phyloP scores from a whole-genome alignment of 2,888 invertebrate genomes.

The Punctoribates punctum region DNA sequence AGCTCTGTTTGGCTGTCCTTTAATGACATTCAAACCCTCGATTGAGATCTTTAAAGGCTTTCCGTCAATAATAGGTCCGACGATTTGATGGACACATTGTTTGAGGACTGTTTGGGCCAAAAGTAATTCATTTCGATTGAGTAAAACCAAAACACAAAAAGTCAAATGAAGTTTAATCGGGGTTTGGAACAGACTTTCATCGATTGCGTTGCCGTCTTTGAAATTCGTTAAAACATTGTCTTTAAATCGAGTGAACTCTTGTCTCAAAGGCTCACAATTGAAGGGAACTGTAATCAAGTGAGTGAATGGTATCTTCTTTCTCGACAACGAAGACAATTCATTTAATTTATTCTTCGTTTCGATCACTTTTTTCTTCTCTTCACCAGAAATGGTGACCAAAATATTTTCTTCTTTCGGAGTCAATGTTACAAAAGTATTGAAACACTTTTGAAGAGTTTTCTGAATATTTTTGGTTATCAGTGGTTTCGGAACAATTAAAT shows the following conservation, averaged over 20 bases:
- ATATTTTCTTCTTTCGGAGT: neutral
- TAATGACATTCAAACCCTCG: conserved; percentile 2
- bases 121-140: conserved; percentile 70
- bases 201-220: conserved; percentile 62
- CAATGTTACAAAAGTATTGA: no score
- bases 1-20: neutral
- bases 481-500: neutral
- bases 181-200: conserved; percentile 68
- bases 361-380: conserved; percentile 7
- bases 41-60: neutral
- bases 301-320: conserved; percentile 68
- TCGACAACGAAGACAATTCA: conserved; percentile 63
- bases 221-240: conserved; percentile 52
- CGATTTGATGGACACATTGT: neutral
- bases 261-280: conserved; percentile 60
- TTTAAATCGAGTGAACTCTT: conserved; percentile 67
- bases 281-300: conserved; percentile 83
- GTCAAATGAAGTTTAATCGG: conserved; percentile 77
- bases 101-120: conserved; percentile 63
- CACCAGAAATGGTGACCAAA: neutral
- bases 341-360: conserved; percentile 15
- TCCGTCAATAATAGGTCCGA: neutral
- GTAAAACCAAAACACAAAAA: conserved; percentile 68
- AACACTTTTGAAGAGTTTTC: neutral
- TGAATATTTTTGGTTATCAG: conserved; percentile 5